phyloP scores from a whole-genome alignment of 2,797 vertebrate genomes.

The Micrastur ruficollis region DNA sequence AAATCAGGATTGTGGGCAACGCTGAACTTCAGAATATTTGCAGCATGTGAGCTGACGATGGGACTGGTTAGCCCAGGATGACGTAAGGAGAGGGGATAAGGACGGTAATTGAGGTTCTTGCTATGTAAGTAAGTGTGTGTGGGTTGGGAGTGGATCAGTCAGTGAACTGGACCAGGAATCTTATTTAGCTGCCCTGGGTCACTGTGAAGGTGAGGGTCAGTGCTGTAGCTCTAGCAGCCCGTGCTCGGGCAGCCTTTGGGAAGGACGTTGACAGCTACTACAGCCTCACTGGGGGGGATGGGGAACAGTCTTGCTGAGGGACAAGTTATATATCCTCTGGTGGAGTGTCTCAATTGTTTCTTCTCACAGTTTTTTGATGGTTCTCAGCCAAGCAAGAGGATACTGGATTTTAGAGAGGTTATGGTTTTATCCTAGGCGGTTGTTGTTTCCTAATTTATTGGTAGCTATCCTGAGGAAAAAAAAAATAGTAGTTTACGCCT shows the following conservation, averaged over 20 bases:
- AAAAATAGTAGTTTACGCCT: not conserved
- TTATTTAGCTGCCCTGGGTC: too few relatives aligned
- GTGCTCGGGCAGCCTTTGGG: not conserved
- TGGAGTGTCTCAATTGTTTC: too few relatives aligned
- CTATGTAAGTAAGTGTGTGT: too few relatives aligned
- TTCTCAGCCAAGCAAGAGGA: too few relatives aligned
- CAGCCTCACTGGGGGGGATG: fast-evolving
- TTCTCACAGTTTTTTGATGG: not conserved
- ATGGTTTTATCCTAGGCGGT: not conserved
- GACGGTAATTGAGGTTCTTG: too few relatives aligned
- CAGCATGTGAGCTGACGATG: not conserved
- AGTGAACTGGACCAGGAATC: too few relatives aligned
- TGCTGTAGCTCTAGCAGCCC: too few relatives aligned
- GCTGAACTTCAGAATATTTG: not conserved
- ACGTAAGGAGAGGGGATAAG: not conserved
- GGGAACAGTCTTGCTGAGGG: not conserved
- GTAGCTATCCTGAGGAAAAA: not conserved
- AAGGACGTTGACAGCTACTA: not conserved
- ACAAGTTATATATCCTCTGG: too few relatives aligned
- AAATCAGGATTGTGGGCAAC: not conserved
- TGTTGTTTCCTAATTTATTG: not conserved
- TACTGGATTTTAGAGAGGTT: not conserved
- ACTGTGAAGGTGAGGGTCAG: too few relatives aligned
- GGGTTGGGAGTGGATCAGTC: too few relatives aligned
- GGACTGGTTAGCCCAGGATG: not conserved